A percentile compares a stretch with the other conserved stretches of the same genome.
phyloP scores from a whole-genome alignment of 2,888 invertebrate species.

The Cetonia aurata region DNA sequence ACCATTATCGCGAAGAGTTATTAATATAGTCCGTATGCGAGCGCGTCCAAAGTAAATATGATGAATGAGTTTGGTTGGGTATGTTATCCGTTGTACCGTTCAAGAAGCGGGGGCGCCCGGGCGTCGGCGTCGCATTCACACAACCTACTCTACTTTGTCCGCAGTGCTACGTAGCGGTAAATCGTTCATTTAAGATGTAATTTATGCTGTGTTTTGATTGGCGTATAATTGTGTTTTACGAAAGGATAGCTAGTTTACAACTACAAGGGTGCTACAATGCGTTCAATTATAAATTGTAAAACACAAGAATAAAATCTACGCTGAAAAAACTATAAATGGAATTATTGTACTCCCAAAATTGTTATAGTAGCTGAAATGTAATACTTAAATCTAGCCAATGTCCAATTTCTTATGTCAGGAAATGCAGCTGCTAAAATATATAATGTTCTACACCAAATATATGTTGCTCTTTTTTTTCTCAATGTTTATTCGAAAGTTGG shows the following conservation, averaged over 20 bases:
- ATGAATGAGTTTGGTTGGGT: constrained; percentile 10
- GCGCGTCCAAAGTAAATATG: constrained; percentile 25
- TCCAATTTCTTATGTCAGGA: too few relatives aligned
- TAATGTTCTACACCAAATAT: too few relatives aligned
- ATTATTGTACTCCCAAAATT: too few relatives aligned
- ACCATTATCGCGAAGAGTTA: constrained; percentile 34
- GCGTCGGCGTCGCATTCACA: neutral
- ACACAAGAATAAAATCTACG: neutral
- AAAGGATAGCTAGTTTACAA: neutral
- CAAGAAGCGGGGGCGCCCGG: too few relatives aligned
- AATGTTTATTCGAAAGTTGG: too few relatives aligned
- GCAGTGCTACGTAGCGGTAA: neutral
- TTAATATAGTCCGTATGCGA: constrained; percentile 29
- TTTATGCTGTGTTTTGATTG: constrained; percentile 25
- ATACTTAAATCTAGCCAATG: too few relatives aligned
- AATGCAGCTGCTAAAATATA: too few relatives aligned
- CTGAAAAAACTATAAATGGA: too few relatives aligned
- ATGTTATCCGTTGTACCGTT: constrained; percentile 1
- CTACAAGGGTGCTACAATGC: neutral
- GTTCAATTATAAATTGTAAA: neutral
- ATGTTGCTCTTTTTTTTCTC: too few relatives aligned
- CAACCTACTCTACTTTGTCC: constrained; percentile 25
- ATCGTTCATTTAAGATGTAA: constrained; percentile 18
- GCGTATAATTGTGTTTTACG: neutral
- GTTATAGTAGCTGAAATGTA: too few relatives aligned